Base-by-base conservation (phyloP, 2,888 invertebrate genomes). In the Philopedon plagiatum region DNA sequence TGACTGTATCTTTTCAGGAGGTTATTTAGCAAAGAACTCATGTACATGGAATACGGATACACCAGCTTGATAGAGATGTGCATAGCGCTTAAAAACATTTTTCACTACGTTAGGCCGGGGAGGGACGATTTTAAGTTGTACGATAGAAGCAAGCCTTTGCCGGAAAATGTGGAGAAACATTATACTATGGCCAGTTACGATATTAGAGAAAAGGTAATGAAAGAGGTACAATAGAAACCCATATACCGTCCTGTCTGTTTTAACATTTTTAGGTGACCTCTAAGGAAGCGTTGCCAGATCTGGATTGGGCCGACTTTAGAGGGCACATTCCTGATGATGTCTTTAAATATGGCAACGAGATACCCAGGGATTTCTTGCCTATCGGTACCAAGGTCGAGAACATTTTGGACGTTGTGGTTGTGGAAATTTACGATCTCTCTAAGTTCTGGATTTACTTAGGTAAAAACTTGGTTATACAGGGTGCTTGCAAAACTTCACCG, bases 341-440 rank as follows among this genome's bases (percentile, higher is more conserved):
- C n/a, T 71, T 82, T 29, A 19, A 67, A 71, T 79, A 76, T 8
- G 78, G 78, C 4, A 76, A 78, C 5, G 74, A 74, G 41, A 81
- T 82, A 13, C 74, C 76, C 0, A 67, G 77, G 5, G 68, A 71
- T 18, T 80, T 80, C 62, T 41, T 79, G 29, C 76, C 75, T 1
- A 23, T 41, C n/a, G 64, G 73, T 18, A 69, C 76, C 0, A 64
- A 71, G 49, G 75, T 34, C 3, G 71, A 63, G 18, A 18, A 19
- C 37, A 44, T 67, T 58, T 44, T 74, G 5, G 86, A 86, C 77
- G 85, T 89, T 60, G 77, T 83, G 21, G 84, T 89, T 51, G 87
- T 85, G 13, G 89, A 86, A 84, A 86, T 89, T 75, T 89, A 88
- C 83, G 89, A 89, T 76, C 87, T 88, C 44, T 87, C 88, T 23